A percentile compares a stretch with the other conserved stretches of the same genome.
Conservation (phyloP, 2,888 invertebrate species). For the Cheilosia impressa region DNA sequence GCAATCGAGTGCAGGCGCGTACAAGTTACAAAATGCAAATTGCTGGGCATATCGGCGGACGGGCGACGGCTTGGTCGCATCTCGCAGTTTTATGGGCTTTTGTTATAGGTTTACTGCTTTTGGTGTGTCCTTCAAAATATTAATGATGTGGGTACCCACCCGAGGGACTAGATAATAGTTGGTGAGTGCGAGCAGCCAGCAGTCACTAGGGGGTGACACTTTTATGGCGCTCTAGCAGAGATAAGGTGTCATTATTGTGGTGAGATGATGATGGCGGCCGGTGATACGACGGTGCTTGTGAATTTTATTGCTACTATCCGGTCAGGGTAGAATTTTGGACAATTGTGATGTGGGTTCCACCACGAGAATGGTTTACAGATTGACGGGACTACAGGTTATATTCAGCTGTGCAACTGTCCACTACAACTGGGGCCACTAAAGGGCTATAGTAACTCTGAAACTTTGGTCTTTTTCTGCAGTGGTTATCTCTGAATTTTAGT, state of each 20-base stretch:
- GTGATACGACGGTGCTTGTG: neutral
- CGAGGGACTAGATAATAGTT: constrained; percentile 34
- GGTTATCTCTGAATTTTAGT: too few relatives aligned
- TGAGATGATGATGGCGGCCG: neutral
- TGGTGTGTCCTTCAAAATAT: constrained; percentile 61
- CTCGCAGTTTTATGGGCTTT: constrained; percentile 46
- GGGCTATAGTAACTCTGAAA: too few relatives aligned
- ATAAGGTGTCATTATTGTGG: constrained; percentile 18
- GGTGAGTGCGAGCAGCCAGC: constrained; percentile 24
- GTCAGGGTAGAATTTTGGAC: too few relatives aligned
- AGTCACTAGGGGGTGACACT: constrained; percentile 3
- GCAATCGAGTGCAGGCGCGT: neutral
- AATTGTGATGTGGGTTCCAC: too few relatives aligned
- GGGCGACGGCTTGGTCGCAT: neutral
- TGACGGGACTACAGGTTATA: too few relatives aligned
- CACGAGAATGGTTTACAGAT: too few relatives aligned
- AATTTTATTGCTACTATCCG: neutral
- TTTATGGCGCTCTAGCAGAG: constrained; percentile 3
- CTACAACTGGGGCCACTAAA: too few relatives aligned
- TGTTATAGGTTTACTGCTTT: constrained; percentile 51
- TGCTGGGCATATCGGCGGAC: neutral
- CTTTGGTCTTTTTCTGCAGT: too few relatives aligned
- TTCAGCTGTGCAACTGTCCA: too few relatives aligned
- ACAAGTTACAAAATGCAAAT: constrained; percentile 32
- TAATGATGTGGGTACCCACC: constrained; percentile 40